Evolutionary conservation across 2,797 vertebrate species (phyloP).

Genomic region (Manis pentadactyla): DNA sequence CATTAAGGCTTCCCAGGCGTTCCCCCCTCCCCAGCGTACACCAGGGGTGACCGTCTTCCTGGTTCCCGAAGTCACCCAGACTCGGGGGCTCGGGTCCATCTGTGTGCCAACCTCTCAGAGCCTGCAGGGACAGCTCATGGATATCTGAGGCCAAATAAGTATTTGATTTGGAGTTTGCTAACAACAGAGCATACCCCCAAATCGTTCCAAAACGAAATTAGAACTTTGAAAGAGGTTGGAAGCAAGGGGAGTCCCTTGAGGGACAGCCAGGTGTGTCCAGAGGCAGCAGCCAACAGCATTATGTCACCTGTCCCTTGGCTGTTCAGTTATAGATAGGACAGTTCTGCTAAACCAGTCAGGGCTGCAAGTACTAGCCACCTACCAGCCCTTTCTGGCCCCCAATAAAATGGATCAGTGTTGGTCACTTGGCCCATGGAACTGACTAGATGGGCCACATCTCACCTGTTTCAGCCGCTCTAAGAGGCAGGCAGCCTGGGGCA

Average conservation of each 20-base stretch:
- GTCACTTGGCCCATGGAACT: neutral
- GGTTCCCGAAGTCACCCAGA: neutral
- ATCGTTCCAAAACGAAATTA: slow-evolving; percentile 65
- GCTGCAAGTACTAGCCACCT: neutral
- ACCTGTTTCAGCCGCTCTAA: rapidly evolving
- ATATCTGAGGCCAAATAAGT: neutral
- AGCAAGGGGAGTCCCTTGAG: neutral
- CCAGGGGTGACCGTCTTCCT: neutral
- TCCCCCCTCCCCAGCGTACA: neutral
- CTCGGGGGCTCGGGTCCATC: neutral
- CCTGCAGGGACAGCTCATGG: neutral
- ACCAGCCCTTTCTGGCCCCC: neutral
- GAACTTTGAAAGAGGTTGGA: neutral
- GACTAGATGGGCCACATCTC: neutral
- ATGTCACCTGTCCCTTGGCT: neutral
- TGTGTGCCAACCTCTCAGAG: neutral
- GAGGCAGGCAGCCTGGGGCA: neutral
- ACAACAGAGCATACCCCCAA: neutral
- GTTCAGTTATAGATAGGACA: neutral
- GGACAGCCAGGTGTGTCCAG: neutral
- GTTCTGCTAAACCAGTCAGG: no score
- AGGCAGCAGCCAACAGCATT: neutral
- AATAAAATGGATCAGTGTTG: neutral
- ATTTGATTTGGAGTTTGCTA: neutral
- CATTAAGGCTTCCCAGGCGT: neutral